Conservation (phyloP, 2,888 invertebrate species). For the Lacanobia wlatinum region DNA sequence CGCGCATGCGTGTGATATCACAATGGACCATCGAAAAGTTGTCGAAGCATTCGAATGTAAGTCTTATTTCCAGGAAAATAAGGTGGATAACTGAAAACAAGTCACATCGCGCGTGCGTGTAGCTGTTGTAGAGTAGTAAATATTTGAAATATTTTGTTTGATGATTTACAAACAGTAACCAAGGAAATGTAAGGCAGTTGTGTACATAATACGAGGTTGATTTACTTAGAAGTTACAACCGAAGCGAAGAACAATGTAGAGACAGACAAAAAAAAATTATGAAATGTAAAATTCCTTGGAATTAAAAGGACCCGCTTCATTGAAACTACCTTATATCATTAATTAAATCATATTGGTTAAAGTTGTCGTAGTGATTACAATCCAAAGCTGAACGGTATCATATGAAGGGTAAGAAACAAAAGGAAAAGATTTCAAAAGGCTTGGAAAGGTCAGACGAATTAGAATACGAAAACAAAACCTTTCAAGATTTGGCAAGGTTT, state of each 20-base stretch:
- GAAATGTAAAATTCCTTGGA: slow-evolving; percentile 15
- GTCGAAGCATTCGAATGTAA: slow-evolving; percentile 57
- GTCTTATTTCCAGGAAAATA: slow-evolving; percentile 66
- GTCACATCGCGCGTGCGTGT: slow-evolving; percentile 76
- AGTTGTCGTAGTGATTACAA: neutral
- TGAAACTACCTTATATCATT: neutral
- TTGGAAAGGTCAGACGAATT: slow-evolving; percentile 10
- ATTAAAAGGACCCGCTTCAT: neutral
- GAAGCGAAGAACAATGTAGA: slow-evolving; percentile 18
- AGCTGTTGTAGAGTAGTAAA: slow-evolving; percentile 72
- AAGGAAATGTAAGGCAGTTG: slow-evolving; percentile 78
- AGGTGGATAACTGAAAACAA: slow-evolving; percentile 59
- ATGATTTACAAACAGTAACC: slow-evolving; percentile 79
- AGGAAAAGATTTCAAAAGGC: neutral
- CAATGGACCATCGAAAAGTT: slow-evolving; percentile 75
- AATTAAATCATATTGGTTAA: neutral
- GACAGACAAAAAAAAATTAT: slow-evolving; percentile 25
- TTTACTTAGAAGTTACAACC: slow-evolving; percentile 49
- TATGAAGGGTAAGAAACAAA: slow-evolving; percentile 2
- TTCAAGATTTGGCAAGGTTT: neutral
- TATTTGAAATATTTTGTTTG: slow-evolving; percentile 82
- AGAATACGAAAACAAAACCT: neutral
- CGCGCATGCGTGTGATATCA: slow-evolving; percentile 83
- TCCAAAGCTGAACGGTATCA: neutral
- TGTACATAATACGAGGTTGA: slow-evolving; percentile 68